These are phyloP conservation scores for Halcyon leucocephala DNA, from an alignment of 2,797 vertebrate species.

Conservation along the genomic window DNA sequence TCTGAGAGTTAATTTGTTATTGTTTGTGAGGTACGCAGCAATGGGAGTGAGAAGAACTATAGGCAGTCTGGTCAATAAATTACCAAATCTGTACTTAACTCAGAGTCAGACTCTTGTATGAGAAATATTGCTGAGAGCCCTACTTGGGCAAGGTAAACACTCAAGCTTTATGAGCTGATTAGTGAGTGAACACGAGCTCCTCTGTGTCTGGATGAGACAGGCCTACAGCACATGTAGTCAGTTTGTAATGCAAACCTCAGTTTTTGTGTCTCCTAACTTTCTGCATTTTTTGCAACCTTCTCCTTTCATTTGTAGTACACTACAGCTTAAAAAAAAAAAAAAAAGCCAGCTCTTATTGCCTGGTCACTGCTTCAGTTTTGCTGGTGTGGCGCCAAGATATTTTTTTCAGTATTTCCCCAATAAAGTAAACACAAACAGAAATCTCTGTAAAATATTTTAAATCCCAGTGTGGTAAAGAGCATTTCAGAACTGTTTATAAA, in stretches of 20 bases:
- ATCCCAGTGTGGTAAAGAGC: background rate
- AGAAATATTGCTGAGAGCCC: background rate
- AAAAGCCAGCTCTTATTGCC: background rate
- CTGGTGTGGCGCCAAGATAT: background rate
- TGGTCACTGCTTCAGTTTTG: background rate
- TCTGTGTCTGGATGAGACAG: background rate
- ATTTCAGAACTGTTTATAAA: background rate
- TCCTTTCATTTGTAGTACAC: background rate
- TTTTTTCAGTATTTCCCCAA: background rate
- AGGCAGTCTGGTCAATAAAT: background rate
- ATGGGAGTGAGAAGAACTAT: background rate
- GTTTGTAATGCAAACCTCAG: background rate
- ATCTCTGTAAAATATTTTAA: constrained; percentile 32
- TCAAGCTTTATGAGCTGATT: background rate
- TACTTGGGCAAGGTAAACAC: background rate
- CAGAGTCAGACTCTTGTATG: background rate
- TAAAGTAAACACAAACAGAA: background rate
- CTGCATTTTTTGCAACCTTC: background rate
- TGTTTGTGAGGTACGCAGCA: background rate
- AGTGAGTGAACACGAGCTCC: background rate
- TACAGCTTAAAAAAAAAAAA: background rate
- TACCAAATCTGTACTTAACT: background rate
- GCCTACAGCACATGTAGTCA: background rate
- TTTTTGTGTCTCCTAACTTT: background rate
- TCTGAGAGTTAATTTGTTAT: background rate